phyloP scores from a whole-genome alignment of 2,113 vertebrate species.

The Willisornis vidua region DNA sequence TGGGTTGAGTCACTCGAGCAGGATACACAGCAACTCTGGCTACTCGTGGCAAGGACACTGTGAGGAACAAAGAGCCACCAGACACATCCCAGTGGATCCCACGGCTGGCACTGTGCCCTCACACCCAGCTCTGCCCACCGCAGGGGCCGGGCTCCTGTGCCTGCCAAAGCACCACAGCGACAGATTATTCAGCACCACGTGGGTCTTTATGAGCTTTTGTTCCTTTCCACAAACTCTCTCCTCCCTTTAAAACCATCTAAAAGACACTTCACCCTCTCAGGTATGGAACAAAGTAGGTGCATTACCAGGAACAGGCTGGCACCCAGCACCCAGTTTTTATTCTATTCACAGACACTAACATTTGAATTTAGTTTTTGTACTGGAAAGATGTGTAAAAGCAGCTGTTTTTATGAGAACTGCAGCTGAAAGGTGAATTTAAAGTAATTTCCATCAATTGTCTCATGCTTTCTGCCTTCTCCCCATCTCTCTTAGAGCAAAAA shows the following conservation, averaged over 20 bases:
- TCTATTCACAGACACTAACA: not conserved
- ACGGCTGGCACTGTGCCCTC: not conserved
- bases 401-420: not conserved
- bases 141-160: rapidly evolving
- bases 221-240: not conserved
- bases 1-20: not conserved
- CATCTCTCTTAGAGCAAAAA: not conserved
- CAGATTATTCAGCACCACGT: rapidly evolving
- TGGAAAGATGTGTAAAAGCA: not conserved
- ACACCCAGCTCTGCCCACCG: not conserved
- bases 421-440: not conserved
- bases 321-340: not conserved
- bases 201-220: rapidly evolving
- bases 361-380: not conserved
- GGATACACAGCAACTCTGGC: rapidly evolving
- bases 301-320: not conserved
- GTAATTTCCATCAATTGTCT: not conserved
- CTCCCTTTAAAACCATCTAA: not conserved
- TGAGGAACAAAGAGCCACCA: not conserved
- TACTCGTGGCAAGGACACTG: rapidly evolving
- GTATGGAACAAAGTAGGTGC: not conserved
- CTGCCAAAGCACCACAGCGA: not conserved
- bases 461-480: not conserved
- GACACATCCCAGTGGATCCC: not conserved
- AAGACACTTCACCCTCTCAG: not conserved